Evolutionary conservation across 2,888 invertebrate genomes (phyloP).

Genomic region (Lycaena phlaeas): DNA sequence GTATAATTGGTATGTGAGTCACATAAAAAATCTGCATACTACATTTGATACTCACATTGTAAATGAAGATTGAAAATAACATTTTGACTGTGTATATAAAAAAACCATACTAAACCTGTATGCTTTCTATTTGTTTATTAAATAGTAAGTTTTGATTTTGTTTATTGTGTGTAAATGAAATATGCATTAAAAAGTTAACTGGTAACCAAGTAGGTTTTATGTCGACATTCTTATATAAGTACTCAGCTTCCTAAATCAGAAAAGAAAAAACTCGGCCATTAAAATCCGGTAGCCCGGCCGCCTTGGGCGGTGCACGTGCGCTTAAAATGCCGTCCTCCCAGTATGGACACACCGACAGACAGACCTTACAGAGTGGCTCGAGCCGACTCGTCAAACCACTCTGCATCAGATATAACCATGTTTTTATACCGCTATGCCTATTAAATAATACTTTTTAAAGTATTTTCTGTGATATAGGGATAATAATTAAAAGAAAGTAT

Average conservation of each 20-base stretch:
- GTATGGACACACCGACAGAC: slow-evolving; percentile 19
- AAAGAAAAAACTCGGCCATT: slow-evolving; percentile 31
- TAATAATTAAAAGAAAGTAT: slow-evolving; percentile 30
- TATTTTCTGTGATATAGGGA: slow-evolving; percentile 12
- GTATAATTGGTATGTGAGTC: too few species aligned
- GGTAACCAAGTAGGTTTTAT: too few species aligned
- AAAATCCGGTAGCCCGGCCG: slow-evolving; percentile 54
- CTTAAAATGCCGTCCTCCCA: slow-evolving; percentile 31
- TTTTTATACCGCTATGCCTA: slow-evolving; percentile 31
- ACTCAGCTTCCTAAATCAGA: slow-evolving; percentile 14
- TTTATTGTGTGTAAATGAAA: too few species aligned
- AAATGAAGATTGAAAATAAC: too few species aligned
- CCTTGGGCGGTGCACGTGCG: slow-evolving; percentile 58
- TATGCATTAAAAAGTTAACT: too few species aligned
- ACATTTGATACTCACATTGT: too few species aligned
- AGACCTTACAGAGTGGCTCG: slow-evolving; percentile 20
- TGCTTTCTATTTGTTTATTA: too few species aligned
- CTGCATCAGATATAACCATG: slow-evolving; percentile 26
- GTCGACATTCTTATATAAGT: too few species aligned
- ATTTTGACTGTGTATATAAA: too few species aligned
- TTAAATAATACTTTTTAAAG: slow-evolving; percentile 13
- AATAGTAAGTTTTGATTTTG: too few species aligned
- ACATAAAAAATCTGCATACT: too few species aligned
- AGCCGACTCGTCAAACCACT: slow-evolving; percentile 44
- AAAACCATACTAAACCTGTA: too few species aligned